Evolutionary conservation across 2,797 vertebrate species (phyloP).

Genomic region (Lithobates pipiens): DNA sequence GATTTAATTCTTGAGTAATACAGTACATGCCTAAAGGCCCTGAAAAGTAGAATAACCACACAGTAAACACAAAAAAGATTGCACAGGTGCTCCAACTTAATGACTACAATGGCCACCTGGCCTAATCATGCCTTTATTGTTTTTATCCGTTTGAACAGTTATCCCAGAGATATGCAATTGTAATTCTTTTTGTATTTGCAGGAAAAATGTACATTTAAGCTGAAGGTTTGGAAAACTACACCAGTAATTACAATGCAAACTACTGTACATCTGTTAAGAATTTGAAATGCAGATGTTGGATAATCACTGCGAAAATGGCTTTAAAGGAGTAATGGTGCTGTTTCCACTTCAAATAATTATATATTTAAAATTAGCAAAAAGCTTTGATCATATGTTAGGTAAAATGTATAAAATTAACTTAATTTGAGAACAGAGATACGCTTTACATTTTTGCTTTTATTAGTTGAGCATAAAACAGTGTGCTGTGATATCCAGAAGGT

Average conservation of each 20-base stretch:
- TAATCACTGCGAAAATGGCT: slow-evolving; percentile 9
- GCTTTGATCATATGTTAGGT: slow-evolving; percentile 6
- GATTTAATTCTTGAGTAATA: neutral
- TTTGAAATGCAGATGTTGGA: slow-evolving; percentile 36
- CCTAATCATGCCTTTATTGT: neutral
- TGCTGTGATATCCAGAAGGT: neutral
- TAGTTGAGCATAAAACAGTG: neutral
- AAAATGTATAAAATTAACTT: slow-evolving; percentile 7
- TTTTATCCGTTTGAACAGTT: neutral
- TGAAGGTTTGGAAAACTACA: neutral
- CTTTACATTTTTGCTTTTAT: slow-evolving; percentile 1
- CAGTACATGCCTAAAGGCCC: too few species aligned
- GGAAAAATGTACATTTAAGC: neutral
- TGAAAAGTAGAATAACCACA: neutral
- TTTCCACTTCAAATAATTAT: slow-evolving; percentile 32
- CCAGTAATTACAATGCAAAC: slow-evolving; percentile 19
- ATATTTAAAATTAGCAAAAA: slow-evolving; percentile 9
- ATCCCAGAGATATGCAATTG: neutral
- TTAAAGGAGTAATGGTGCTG: slow-evolving; percentile 19
- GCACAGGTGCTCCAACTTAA: slow-evolving; percentile 8
- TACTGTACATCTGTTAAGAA: slow-evolving; percentile 33
- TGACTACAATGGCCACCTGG: neutral
- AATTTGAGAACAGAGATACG: neutral
- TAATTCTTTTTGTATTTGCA: neutral
- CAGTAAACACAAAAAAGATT: slow-evolving; percentile 5